Evolutionary conservation across 2,888 invertebrate genomes (phyloP), one percentile per base, ranked within the genome.

Genomic region (Cheilosia soror): DNA sequence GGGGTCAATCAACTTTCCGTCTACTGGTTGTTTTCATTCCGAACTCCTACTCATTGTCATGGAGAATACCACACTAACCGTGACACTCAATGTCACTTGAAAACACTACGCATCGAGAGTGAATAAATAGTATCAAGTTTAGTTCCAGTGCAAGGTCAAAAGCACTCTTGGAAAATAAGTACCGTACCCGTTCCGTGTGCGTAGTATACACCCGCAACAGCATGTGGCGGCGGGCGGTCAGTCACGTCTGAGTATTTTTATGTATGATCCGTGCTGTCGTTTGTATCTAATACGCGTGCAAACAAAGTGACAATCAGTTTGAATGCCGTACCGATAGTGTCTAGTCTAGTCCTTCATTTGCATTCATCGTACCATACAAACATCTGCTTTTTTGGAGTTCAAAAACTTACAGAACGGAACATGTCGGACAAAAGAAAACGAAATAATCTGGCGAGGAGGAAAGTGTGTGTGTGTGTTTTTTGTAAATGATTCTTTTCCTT

Each of bases 111-210:
- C 77, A 47, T 71, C 55, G 53, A 55, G 53, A 66, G 44, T 66
- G 65, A 20, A 20, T 20, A 20, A 20, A 20, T 20, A 20, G 2
- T 69, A 81, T 77, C 71, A 58, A 76, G 69, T 69, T 72, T 9
- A 66, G 58, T 66, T 77, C 20, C 71, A 77, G 77, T 65, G 60
- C 82, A 82, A 82, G 82, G 82, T 82, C 82, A 82, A 77, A 71
- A 69, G 55, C 65, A 62, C 37, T 55, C 25, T 27, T 65, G 47
- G 27, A 65, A 68, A 80, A 75, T 51, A 13, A 47, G n/a, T 4
- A 57, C 13, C 4, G 5, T 20, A 20, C 20, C 20, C 20, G 27
- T 68, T 62, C 49, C 44, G 75, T 15, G 4, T 11, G 25, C 51
- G 11, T 13, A 0, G 37, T 53, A 20, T 20, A 53, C 51, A 62